These are phyloP conservation scores for Xerus rutilus DNA, from an alignment of 2,797 vertebrate species.

Conservation along the genomic window DNA sequence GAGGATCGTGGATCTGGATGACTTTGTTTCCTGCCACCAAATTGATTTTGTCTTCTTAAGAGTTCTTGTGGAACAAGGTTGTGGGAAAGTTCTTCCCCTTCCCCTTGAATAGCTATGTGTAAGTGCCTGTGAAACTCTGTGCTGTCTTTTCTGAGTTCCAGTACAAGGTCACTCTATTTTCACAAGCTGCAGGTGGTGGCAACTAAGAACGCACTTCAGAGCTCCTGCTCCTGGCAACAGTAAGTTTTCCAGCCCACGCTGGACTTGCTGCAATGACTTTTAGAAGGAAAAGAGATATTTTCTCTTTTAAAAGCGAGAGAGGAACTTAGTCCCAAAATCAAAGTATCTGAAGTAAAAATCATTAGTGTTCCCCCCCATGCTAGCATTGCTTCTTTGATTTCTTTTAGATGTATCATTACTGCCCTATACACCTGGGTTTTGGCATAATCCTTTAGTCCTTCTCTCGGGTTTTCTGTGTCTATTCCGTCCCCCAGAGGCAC, in stretches of 20 bases:
- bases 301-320: constrained; percentile 35
- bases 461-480: neutral
- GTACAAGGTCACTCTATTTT: constrained; percentile 76
- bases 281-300: neutral
- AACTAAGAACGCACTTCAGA: constrained; percentile 68
- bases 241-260: constrained; percentile 62
- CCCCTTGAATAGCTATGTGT: constrained; percentile 4
- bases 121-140: constrained; percentile 39
- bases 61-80: constrained; percentile 2
- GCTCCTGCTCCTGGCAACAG: constrained; percentile 65
- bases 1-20: neutral
- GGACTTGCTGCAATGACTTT: constrained; percentile 18
- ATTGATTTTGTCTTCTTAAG: constrained; percentile 22
- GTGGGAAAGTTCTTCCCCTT: constrained; percentile 53
- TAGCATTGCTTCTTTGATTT: neutral
- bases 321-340: neutral
- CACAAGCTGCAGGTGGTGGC: constrained; percentile 78
- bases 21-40: neutral
- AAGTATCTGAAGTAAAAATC: neutral
- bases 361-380: neutral
- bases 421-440: neutral
- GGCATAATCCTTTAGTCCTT: neutral
- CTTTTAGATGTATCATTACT: neutral
- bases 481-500: neutral
- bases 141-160: constrained; percentile 69